phyloP scores from a whole-genome alignment of 2,797 vertebrate genomes.

The Enteromius paludinosus region DNA sequence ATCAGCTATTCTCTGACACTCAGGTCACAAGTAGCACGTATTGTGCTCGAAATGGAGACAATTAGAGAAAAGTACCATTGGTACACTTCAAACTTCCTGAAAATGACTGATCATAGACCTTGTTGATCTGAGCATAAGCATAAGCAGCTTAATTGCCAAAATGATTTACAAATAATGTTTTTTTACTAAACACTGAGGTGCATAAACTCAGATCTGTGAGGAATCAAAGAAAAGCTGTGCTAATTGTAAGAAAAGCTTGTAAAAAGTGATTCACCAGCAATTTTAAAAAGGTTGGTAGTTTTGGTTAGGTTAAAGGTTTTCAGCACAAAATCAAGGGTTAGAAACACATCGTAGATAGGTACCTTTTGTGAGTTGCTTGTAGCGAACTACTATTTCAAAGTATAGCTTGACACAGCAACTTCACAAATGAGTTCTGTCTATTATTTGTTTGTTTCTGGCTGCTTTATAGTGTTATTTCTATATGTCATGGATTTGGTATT shows the following conservation, averaged over 20 bases:
- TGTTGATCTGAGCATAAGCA: not conserved
- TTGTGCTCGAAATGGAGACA: constrained; percentile 21
- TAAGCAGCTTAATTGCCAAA: not conserved
- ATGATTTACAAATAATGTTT: not conserved
- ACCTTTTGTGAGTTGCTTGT: not conserved
- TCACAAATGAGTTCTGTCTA: not conserved
- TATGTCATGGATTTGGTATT: not conserved
- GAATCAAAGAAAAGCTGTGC: not conserved
- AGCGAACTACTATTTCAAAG: not conserved
- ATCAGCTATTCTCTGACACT: not conserved
- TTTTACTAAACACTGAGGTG: not conserved
- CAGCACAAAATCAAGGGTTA: not conserved
- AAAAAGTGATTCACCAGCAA: not conserved
- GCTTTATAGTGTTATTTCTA: not conserved
- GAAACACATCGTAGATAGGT: not conserved
- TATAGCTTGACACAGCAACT: not conserved
- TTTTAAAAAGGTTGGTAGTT: not conserved
- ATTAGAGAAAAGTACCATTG: not conserved
- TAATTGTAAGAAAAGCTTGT: not conserved
- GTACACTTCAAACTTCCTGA: not conserved
- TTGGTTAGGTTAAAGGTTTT: not conserved
- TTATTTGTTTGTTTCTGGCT: not conserved
- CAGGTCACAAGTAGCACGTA: constrained; percentile 11
- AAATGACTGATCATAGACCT: not conserved
- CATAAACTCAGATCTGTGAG: not conserved